Evolutionary conservation across 2,113 vertebrate species (phyloP), one percentile per base, ranked within the genome.

Genomic region (Tiliqua scincoides): DNA sequence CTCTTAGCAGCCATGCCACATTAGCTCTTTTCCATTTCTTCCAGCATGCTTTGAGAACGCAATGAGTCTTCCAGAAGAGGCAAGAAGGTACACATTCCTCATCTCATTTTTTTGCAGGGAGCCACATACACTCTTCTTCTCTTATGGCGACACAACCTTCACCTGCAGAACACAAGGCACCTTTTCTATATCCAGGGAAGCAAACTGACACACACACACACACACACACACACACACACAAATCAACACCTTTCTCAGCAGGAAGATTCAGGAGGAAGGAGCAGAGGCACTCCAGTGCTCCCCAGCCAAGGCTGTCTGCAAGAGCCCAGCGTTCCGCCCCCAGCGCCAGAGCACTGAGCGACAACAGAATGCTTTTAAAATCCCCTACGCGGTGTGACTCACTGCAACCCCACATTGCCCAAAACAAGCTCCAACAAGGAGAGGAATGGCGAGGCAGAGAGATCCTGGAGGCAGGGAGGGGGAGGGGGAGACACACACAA

Each of bases 391-490:
- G 86, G 90, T 80, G 81, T 95, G 92, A 93, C 75, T 93, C 94
- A 93, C 91, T 91, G 89, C 92, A 82, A 82, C 90, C 91, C 94
- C 83, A 89, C 35, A 48, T 57, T 93, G 93, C 94, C 94, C 92
- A 94, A 93, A 93, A 95, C 94, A 94, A 94, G 94, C 92, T 93
- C 92, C 89, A 67, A 94, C 94, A 95, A 86, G 92, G 94, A 88
- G 86, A 95, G 93, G 88, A 90, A 89, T 89, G 88, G 89, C 73
- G 91, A 88, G 88, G 67, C 37, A 54, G 72, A 61, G 27, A 85
- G 92, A 84, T 59, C 88, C 84, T 86, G 92, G 93, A 93, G 93
- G 92, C 85, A 91, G 92, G 85, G 89, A 87, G 85, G 84, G 85
- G 48, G 73, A 52, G 76, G 85, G 85, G 85, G 91, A 87, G 59